Evolutionary conservation across 2,797 vertebrate genomes (phyloP), one percentile per base, ranked within the genome.

Genomic region (Pampus argenteus): DNA sequence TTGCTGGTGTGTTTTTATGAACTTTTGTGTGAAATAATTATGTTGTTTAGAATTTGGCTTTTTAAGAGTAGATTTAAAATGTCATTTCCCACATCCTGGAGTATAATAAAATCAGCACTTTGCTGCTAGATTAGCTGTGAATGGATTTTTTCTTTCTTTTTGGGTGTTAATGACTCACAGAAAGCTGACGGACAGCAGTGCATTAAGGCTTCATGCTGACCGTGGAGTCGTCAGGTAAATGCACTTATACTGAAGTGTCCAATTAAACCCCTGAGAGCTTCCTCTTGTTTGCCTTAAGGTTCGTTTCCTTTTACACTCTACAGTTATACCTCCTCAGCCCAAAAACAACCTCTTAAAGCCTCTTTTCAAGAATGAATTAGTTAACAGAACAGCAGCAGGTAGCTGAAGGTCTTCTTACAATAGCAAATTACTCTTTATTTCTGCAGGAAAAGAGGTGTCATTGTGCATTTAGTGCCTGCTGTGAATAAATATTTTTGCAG

Each of bases 101-200:
- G 62, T 25, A 62, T 22, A 25, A 68, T 71, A 65, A 70, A 87
- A 73, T 36, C 51, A 10, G 59, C 78, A 71, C 81, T 81, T 79
- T 73, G 64, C 57, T 47, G 65, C 75, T 48, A 59, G 25, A 79
- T 84, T 72, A 63, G 56, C 78, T 75, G 66, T 49, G 81, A 82
- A 78, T 81, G 42, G 72, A 65, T 81, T 78, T 26, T 64, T 78
- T 26, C 61, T 54, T 71, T 25, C 29, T 52, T n/a, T n/a, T n/a
- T n/a, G n/a, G 71, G 20, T 44, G 48, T 64, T 87, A 85, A 82
- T 83, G 78, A 57, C 64, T 76, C 72, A 47, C 47, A 55, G 50
- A 54, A 75, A 29, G 72, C 78, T 73, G 83, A 83, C 25, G 74
- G 83, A 79, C 85, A 64, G 79, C 49, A 18, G 28, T 45, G 61